phyloP scores from a whole-genome alignment of 2,113 vertebrate species.

The Coturnix japonica region DNA sequence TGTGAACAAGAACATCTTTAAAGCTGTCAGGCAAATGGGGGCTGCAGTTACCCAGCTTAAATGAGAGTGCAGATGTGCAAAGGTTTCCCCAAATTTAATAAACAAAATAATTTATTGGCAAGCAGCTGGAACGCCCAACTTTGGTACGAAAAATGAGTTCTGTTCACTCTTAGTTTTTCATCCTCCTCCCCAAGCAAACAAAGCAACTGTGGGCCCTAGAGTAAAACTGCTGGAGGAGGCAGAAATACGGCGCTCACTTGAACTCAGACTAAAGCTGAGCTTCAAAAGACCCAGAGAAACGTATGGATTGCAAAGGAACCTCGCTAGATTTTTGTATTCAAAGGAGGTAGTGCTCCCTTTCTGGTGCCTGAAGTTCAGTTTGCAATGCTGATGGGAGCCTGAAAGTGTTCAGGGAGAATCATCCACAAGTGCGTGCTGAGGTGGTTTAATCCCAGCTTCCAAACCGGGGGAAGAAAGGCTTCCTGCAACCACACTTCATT shows the following conservation, averaged over 20 bases:
- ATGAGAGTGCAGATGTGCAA: not conserved
- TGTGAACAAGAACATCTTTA: not conserved
- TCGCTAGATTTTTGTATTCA: not conserved
- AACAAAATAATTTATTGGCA: not conserved
- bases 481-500: not conserved
- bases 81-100: conserved; percentile 11
- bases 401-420: not conserved
- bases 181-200: not conserved
- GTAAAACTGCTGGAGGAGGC: not conserved
- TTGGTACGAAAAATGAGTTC: not conserved
- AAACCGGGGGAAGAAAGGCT: accelerated
- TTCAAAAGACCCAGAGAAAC: not conserved
- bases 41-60: not conserved
- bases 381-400: not conserved
- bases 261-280: not conserved
- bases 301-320: not conserved
- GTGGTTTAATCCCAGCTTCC: not conserved
- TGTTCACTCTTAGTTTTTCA: not conserved
- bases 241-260: not conserved
- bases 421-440: accelerated
- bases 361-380: not conserved
- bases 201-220: not conserved
- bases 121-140: not conserved
- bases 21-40: not conserved
- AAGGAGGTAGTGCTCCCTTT: not conserved